These are phyloP conservation scores for Taphrorychus bicolor DNA, from an alignment of 2,888 invertebrate genomes.

Conservation along the genomic window DNA sequence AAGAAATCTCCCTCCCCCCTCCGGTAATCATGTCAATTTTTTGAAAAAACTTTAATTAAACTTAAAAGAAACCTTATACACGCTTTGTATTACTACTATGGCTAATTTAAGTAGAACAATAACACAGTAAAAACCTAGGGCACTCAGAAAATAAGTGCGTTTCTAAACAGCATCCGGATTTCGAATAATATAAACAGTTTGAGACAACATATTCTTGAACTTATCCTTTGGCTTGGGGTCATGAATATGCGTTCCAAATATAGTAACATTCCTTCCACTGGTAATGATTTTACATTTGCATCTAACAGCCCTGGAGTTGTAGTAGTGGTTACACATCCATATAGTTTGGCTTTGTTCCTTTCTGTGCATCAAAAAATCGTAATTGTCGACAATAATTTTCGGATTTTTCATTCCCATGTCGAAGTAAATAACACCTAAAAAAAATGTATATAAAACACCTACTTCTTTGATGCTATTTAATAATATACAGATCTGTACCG, in stretches of 20 bases:
- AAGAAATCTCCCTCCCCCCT: too few relatives aligned
- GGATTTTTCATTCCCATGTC: conserved; percentile 49
- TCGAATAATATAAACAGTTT: not conserved
- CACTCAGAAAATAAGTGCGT: not conserved
- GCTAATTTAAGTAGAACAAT: too few relatives aligned
- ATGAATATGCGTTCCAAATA: conserved; percentile 48
- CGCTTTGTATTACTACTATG: too few relatives aligned
- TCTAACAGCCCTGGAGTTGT: conserved; percentile 39
- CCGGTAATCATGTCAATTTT: too few relatives aligned
- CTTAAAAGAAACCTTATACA: too few relatives aligned
- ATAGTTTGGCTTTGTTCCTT: conserved; percentile 44
- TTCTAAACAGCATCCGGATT: not conserved
- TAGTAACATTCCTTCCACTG: conserved; percentile 43
- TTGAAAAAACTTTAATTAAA: too few relatives aligned
- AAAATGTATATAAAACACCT: too few relatives aligned
- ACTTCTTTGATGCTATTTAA: too few relatives aligned
- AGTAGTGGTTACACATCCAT: conserved; percentile 48
- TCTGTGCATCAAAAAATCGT: conserved; percentile 43
- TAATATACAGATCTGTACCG: too few relatives aligned
- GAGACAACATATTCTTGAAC: not conserved
- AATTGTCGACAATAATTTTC: conserved; percentile 48
- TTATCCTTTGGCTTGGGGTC: conserved; percentile 28
- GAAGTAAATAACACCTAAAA: conserved; percentile 47
- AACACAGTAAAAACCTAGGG: too few relatives aligned
- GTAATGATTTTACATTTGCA: conserved; percentile 48